A percentile compares a stretch with the other conserved stretches of the same genome.
Conservation (phyloP, 2,888 invertebrate genomes). For the Nomada lathburiana region DNA sequence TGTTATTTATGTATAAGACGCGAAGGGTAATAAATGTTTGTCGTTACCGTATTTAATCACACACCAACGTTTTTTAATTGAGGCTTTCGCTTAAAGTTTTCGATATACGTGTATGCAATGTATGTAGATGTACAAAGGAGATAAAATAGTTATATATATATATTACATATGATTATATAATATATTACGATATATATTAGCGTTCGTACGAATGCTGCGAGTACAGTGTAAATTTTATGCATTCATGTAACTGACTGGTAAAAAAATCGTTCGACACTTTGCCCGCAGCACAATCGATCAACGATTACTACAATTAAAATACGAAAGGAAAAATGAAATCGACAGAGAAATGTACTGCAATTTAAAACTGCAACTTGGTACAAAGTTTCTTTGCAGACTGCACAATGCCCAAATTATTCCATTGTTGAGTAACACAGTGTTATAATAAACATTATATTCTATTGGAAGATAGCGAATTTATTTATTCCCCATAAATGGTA, state of each 20-base stretch:
- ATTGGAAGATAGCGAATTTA: slow-evolving; percentile 62
- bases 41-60: slow-evolving; percentile 61
- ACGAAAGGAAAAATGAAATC: slow-evolving; percentile 15
- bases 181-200: slow-evolving; percentile 55
- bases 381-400: slow-evolving; percentile 72
- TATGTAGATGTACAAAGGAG: slow-evolving; percentile 75
- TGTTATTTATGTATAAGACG: slow-evolving; percentile 38
- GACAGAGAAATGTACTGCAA: slow-evolving; percentile 56
- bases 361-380: slow-evolving; percentile 66
- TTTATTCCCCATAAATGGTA: slow-evolving; percentile 34
- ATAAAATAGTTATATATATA: slow-evolving; percentile 62
- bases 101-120: slow-evolving; percentile 65
- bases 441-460: slow-evolving; percentile 80
- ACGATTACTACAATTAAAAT: slow-evolving; percentile 45
- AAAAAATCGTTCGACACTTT: slow-evolving; percentile 39
- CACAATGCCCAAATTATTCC: slow-evolving; percentile 77
- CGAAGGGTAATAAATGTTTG: slow-evolving; percentile 46
- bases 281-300: slow-evolving; percentile 48
- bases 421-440: slow-evolving; percentile 78
- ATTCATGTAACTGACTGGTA: slow-evolving; percentile 22
- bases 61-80: slow-evolving; percentile 57
- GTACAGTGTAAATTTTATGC: slow-evolving; percentile 46
- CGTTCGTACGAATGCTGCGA: slow-evolving; percentile 50
- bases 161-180: slow-evolving; percentile 49
- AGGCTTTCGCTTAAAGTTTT: slow-evolving; percentile 66